Percentiles rank a stretch among this genome's conserved stretches.
Evolutionary conservation across 2,797 vertebrate genomes (phyloP).

Genomic region (Scomberomorus guttatus): DNA sequence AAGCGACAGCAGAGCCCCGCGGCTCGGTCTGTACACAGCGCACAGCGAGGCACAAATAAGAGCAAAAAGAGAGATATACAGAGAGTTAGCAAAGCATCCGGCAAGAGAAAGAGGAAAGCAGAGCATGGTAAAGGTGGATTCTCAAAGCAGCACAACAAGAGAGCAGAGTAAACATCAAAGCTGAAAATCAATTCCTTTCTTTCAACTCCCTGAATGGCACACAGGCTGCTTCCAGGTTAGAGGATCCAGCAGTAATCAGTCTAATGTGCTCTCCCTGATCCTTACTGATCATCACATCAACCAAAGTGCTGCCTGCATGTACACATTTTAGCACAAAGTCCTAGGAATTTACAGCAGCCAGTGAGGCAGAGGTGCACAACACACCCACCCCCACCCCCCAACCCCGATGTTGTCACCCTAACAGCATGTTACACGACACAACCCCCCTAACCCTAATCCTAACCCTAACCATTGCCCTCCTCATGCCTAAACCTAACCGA

Average conservation of each 20-base stretch:
- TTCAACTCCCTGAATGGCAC: not conserved
- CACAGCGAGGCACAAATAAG: constrained; percentile 48
- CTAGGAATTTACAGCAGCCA: not conserved
- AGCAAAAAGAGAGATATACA: constrained; percentile 39
- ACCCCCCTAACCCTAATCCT: too few relatives aligned
- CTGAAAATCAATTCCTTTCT: not conserved
- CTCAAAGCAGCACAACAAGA: constrained; percentile 8
- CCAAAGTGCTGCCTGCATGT: constrained; percentile 5
- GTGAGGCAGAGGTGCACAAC: not conserved
- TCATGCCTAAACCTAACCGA: too few relatives aligned
- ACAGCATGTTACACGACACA: too few relatives aligned
- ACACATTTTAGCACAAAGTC: not conserved
- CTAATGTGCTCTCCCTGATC: constrained; percentile 18
- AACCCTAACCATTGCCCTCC: too few relatives aligned
- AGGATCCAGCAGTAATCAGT: constrained; percentile 24
- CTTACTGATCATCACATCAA: constrained; percentile 25
- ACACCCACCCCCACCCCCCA: too few relatives aligned
- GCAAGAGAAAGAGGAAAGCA: constrained; percentile 2
- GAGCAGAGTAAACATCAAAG: not conserved
- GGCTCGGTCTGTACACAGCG: constrained; percentile 89
- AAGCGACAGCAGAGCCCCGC: constrained; percentile 98
- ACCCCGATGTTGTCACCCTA: too few relatives aligned
- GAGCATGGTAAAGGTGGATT: not conserved
- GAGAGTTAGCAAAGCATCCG: constrained; percentile 48
- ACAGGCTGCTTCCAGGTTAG: constrained; percentile 28